Evolutionary conservation across 1,140 invertebrate species (phyloP), one percentile per base, ranked within the genome.

Genomic region (Ceratina calcarata): DNA sequence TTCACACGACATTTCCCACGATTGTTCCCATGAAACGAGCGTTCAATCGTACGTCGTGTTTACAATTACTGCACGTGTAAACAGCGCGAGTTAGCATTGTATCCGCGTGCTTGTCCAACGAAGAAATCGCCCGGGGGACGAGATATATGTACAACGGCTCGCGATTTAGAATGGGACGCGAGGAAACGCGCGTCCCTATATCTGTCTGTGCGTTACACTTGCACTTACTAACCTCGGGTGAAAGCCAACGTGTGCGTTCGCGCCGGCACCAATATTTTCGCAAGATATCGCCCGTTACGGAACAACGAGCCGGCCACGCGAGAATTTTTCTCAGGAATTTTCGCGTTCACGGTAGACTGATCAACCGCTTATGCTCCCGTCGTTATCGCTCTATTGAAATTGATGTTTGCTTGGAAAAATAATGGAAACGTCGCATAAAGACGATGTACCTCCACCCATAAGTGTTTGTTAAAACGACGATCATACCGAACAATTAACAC

Each of bases 221-320:
- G 76, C 82, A 61, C 69, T 78, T 66, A 57, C 64, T 78, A 67
- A 60, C 70, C 76, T 51, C 60, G 78, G 81, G 27, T 79, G 70
- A 83, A 84, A 83, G 65, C 60, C 68, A 55, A 16, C 51, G 12
- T 1, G 2, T 13, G 32, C 12, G 18, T 64, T 71, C 60, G 7
- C 64, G 18, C 22, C 27, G 27, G 45, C 15, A 68, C 15, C 24
- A 81, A 78, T 70, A 64, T 69, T 71, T 77, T 70, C 58, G 53
- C 72, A 65, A 68, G 66, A n/a, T 37, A 72, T 1, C 4, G 13
- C 13, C 53, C 27, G 24, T 58, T 10, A 20, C 53, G 66, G 18
- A 15, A 16, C 32, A 61, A 68, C 32, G 45, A 72, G 3, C 20
- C 45, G 62, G 10, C 18, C 27, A 8, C 27, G 15, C 2, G 45